These are phyloP conservation scores for Perca flavescens DNA, from an alignment of 2,113 vertebrate genomes.

Conservation along the genomic window DNA sequence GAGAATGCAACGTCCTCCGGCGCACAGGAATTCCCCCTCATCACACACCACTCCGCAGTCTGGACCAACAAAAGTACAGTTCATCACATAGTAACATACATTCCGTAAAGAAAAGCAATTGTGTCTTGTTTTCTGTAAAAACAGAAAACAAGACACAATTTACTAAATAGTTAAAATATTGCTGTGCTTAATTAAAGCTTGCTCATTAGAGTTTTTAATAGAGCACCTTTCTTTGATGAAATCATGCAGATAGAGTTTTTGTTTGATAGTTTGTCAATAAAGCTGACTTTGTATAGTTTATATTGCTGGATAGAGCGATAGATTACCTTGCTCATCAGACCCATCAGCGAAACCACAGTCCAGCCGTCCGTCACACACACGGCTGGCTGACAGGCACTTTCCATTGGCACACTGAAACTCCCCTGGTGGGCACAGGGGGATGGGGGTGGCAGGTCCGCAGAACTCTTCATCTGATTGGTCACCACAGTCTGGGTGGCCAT, in stretches of 20 bases:
- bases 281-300: background rate
- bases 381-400: constrained; percentile 78
- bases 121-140: background rate
- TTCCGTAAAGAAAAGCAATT: background rate
- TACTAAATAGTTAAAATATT: background rate
- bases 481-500: constrained; percentile 87
- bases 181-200: background rate
- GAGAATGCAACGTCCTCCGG: constrained; percentile 85
- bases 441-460: constrained; percentile 60
- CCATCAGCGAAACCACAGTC: constrained; percentile 88
- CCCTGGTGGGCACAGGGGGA: constrained; percentile 70
- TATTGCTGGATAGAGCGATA: background rate
- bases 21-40: constrained; percentile 86
- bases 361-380: constrained; percentile 82
- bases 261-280: background rate
- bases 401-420: constrained; percentile 87
- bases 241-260: background rate
- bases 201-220: background rate
- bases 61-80: constrained; percentile 53
- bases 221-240: background rate
- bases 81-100: background rate
- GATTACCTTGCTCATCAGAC: constrained; percentile 85
- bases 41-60: constrained; percentile 87
- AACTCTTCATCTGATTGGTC: constrained; percentile 89
- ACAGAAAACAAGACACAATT: background rate